A percentile compares a stretch with the other conserved stretches of the same genome.
phyloP scores from a whole-genome alignment of 2,113 vertebrate species.

The Psittacula cyanocephala region DNA sequence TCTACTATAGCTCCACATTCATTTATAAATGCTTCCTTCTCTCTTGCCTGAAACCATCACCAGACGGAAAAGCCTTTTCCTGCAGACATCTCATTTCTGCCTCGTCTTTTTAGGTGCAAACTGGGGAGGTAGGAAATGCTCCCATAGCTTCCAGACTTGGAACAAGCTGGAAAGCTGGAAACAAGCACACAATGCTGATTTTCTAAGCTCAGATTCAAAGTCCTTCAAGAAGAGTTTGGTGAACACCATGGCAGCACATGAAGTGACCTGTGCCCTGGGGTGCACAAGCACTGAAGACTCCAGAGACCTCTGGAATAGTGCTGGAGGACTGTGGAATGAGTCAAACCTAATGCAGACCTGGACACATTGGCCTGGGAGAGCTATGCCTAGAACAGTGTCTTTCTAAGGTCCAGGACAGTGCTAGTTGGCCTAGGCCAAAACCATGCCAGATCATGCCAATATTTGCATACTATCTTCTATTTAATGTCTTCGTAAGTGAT shows the following conservation, averaged over 20 bases:
- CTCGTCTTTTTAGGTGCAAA: background rate
- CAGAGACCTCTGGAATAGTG: background rate
- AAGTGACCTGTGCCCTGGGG: background rate
- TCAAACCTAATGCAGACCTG: background rate
- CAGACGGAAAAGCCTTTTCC: background rate
- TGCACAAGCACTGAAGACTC: background rate
- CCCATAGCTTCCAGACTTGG: background rate
- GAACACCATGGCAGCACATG: background rate
- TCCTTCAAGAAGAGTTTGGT: background rate
- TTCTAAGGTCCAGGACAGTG: background rate
- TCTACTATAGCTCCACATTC: background rate
- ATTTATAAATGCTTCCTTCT: background rate
- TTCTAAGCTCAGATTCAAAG: background rate
- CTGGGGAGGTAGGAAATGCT: background rate
- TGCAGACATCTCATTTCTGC: background rate
- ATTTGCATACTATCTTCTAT: background rate
- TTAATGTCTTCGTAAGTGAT: background rate
- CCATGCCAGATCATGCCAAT: background rate
- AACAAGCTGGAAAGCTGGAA: background rate
- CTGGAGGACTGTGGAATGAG: background rate
- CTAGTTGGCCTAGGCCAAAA: background rate
- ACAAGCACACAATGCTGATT: background rate
- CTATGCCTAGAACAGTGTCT: background rate
- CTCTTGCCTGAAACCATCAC: background rate
- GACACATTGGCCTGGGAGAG: background rate